Base-by-base conservation (phyloP, 2,797 vertebrate species). In the Nannoperca obscura region DNA sequence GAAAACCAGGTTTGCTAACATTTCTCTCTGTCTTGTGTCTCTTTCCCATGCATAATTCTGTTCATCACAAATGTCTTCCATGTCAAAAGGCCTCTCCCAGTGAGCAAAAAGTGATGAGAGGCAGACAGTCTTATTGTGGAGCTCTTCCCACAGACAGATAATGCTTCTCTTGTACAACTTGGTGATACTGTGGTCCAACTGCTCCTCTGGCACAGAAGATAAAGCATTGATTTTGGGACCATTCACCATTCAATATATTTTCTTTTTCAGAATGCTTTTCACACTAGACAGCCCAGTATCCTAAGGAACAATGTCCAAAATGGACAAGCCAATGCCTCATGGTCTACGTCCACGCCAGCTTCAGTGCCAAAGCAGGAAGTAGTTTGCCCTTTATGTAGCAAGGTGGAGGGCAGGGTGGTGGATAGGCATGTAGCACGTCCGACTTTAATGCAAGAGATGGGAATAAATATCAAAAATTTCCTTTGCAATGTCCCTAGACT, bases 1-100 rank as follows among this genome's bases (percentile, higher is more conserved):
- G 10, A 90, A 92, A 86, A 85, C 57, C 86, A 88, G 82, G 47
- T 64, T 81, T 10, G 2, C 71, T 74, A 8, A 80, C 73, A 27
- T 87, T 42, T 88, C 55, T 72, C 30, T 81, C 70, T 55, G 53
- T 76, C 38, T 70, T 20, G 11, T 66, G 44, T 76, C 68, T 76
- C 47, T 40, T 64, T 59, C 57, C 60, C 40, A 34, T 57, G 53
- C 44, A 54, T 63, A 67, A 73, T 86, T 79, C 50, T 78, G 57
- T 67, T 78, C 55, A 82, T 85, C 52, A 60, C 22, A 70, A 67
- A 85, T 69, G 53, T 78, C 55, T 70, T 61, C n/a, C 63, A 40
- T 74, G 71, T 71, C 3, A n/a, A 77, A 82, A 78, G 63, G 20
- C 1, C 54, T 81, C 70, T 80, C 54, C 65, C 58, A 76, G 47